Evolutionary conservation across 2,797 vertebrate genomes (phyloP).

Genomic region (Poeciliopsis infans): DNA sequence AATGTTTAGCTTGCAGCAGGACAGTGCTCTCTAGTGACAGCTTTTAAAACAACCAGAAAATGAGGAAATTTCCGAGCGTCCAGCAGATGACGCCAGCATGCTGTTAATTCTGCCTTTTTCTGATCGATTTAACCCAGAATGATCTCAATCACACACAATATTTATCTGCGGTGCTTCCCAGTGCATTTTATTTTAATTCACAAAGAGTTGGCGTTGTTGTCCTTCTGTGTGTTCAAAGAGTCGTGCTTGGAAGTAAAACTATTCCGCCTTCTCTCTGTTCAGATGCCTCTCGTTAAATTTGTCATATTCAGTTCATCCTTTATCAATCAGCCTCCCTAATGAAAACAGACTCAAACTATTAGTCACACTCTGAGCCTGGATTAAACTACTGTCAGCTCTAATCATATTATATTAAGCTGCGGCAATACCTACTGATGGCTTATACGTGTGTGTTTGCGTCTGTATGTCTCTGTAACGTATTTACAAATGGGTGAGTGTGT

Average conservation of each 20-base stretch:
- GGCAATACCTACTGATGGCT: neutral
- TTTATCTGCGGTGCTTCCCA: neutral
- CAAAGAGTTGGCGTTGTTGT: neutral
- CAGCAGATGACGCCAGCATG: conserved; percentile 65
- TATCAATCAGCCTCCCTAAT: conserved; percentile 34
- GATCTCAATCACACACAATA: neutral
- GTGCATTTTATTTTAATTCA: neutral
- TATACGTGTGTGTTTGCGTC: conserved; percentile 14
- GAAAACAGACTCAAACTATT: conserved; percentile 44
- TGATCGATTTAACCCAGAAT: neutral
- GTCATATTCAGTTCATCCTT: conserved; percentile 17
- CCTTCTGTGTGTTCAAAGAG: conserved; percentile 16
- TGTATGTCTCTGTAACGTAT: conserved; percentile 2
- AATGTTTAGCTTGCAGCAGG: conserved; percentile 4
- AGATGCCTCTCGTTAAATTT: conserved; percentile 23
- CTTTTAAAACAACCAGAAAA: neutral
- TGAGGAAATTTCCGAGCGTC: conserved; percentile 6
- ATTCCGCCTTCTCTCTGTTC: conserved; percentile 7
- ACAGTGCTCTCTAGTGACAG: conserved; percentile 47
- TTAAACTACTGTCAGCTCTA: conserved; percentile 44
- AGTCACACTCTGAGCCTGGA: conserved; percentile 34
- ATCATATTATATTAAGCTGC: conserved; percentile 37
- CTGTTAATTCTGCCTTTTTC: conserved; percentile 24
- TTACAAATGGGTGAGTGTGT: conserved; percentile 13
- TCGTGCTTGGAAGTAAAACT: conserved; percentile 15